Evolutionary conservation across 2,797 vertebrate species (phyloP), one percentile per base, ranked within the genome.

Genomic region (Phalloptychus januarius): DNA sequence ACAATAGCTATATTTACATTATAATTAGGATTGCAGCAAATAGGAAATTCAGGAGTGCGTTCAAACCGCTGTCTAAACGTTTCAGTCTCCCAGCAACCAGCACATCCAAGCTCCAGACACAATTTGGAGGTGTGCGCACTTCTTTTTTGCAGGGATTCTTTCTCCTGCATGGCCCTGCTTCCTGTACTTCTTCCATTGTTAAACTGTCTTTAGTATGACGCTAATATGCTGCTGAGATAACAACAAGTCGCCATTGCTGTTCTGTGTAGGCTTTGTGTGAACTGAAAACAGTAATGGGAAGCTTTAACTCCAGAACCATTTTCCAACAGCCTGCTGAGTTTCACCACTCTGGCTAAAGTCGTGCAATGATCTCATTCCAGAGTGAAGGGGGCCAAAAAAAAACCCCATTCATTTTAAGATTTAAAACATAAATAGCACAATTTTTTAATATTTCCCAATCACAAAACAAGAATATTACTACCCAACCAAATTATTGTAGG

Each of bases 341-440:
- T 61, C 58, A 61, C 31, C 58, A 33, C 31, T 16, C 6, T 16
- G 56, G n/a, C 11, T 69, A 40, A 69, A 42, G 23, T 40, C 11
- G 6, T 23, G 38, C 18, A 65, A 8, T 65, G 20, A 42, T 42
- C 38, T 69, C 11, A 69, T n/a, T 42, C n/a, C 23, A 69, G 23
- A 42, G 65, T 69, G 65, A 69, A 69, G 3, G 38, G 65, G 38
- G 23, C 23, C 38, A 11, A 77, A 74, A 44, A 40, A 81, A 77
- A 80, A 78, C n/a, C n/a, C n/a, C 40, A 84, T 46, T 76, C 20
- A 67, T 52, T 75, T 83, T 20, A 78, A 71, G 20, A 36, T 84
- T 77, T 76, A 28, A 80, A 79, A 79, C 89, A 88, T 82, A 87
- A 88, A 89, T 84, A 40, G 69, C 76, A 77, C 25, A 80, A 63